Evolutionary conservation across 2,113 vertebrate species (phyloP), one percentile per base, ranked within the genome.

Genomic region (Notothenia coriiceps): DNA sequence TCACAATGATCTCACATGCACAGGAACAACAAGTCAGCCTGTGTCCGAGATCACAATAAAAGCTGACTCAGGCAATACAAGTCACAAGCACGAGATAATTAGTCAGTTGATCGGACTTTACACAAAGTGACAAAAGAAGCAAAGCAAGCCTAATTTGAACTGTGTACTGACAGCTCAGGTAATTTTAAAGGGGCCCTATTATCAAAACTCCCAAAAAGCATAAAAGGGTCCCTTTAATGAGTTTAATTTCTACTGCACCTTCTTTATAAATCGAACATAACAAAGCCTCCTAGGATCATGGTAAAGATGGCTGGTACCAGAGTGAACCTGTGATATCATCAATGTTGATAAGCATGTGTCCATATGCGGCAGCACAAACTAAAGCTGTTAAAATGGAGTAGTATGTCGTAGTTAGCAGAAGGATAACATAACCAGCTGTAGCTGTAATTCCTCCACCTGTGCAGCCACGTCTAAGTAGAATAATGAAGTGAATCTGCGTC

Each of bases 71-170:
- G 74, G 61, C 65, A 74, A 70, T 81, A 61, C 90, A 83, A 72
- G 77, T 88, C 78, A 80, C 22, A 8, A 47, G 17, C 76, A 77
- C 62, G 66, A 71, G 51, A 82, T 29, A 64, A 66, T 85, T 72
- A 73, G 65, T 75, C 88, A 77, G 75, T 65, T 78, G 74, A 87
- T 86, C 84, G 66, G 63, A 43, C 12, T 80, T 82, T 49, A 80
- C 59, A 86, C 75, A 89, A 77, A 83, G 50, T 60, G 44, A 63
- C 61, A 49, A 40, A 79, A 74, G 74, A 51, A 66, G 83, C 74
- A 55, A 68, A 72, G 49, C 25, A 25, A 2, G 25, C 25, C 25
- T 25, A 25, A 25, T 25, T 2, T 25, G 25, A 25, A 25, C 75
- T 66, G 56, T 72, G 73, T 54, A 43, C 56, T 70, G 44, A 79